Evolutionary conservation across 2,797 vertebrate genomes (phyloP).

Genomic region (Eospalax fontanierii): DNA sequence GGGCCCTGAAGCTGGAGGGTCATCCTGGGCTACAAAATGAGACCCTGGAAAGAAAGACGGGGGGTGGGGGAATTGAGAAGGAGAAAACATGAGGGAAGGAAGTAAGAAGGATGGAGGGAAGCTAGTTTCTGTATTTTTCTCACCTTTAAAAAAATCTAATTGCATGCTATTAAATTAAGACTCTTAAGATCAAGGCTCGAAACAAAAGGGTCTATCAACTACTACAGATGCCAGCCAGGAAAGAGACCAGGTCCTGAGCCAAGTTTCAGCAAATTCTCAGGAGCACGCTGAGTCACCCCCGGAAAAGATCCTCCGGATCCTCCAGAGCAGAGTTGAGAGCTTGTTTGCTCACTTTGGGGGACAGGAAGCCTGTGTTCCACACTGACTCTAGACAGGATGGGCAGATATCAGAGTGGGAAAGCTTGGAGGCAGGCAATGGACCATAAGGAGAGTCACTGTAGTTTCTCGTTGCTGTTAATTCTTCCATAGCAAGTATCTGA

Average conservation of each 20-base stretch:
- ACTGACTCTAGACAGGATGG: background rate
- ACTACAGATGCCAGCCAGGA: background rate
- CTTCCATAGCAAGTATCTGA: too few species aligned
- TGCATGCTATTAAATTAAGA: background rate
- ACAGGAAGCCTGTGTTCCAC: background rate
- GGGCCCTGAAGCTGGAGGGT: background rate
- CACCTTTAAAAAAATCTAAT: background rate
- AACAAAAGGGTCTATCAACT: background rate
- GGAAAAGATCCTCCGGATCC: background rate
- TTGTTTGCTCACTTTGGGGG: too few species aligned
- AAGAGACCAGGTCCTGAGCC: background rate
- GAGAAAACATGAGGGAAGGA: background rate
- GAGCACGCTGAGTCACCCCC: background rate
- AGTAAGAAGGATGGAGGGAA: background rate
- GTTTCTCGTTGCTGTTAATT: too few species aligned
- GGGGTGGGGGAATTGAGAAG: fast-evolving
- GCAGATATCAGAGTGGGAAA: background rate
- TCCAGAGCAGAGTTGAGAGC: background rate
- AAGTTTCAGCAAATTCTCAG: background rate
- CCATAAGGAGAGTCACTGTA: background rate
- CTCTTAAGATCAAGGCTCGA: background rate
- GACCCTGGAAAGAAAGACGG: background rate
- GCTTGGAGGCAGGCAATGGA: background rate
- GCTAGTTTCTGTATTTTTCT: background rate
- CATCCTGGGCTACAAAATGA: background rate